These are phyloP conservation scores for Syndactyla subalaris DNA, from an alignment of 2,797 vertebrate genomes.

Conservation along the genomic window DNA sequence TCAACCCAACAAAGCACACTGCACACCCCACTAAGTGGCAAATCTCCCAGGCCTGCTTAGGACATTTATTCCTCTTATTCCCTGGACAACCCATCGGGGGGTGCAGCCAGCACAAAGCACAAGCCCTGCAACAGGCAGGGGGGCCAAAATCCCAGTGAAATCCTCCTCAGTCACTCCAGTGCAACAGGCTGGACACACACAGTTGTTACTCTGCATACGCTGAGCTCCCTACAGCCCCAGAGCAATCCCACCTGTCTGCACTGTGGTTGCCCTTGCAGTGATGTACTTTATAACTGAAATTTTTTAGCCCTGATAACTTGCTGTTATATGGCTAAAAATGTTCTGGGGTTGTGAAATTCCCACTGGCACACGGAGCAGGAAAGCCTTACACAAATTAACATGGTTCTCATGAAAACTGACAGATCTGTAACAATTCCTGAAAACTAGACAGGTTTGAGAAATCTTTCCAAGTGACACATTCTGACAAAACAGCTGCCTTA, in stretches of 20 bases:
- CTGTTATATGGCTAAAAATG: background rate
- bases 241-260: background rate
- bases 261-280: rapidly evolving
- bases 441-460: background rate
- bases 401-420: background rate
- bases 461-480: background rate
- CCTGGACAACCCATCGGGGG: background rate
- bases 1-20: background rate
- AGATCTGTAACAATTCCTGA: background rate
- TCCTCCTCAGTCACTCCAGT: background rate
- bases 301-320: background rate
- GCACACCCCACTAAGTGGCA: background rate
- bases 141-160: background rate
- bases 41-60: background rate
- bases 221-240: background rate
- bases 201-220: background rate
- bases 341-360: background rate
- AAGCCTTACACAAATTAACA: background rate
- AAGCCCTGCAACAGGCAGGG: rapidly evolving
- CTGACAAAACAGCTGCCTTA: background rate
- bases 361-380: background rate
- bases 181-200: background rate
- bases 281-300: background rate
- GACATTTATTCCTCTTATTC: background rate
- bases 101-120: background rate